Evolutionary conservation across 2,888 invertebrate species (phyloP).

Genomic region (Lepidochrysops patricia): DNA sequence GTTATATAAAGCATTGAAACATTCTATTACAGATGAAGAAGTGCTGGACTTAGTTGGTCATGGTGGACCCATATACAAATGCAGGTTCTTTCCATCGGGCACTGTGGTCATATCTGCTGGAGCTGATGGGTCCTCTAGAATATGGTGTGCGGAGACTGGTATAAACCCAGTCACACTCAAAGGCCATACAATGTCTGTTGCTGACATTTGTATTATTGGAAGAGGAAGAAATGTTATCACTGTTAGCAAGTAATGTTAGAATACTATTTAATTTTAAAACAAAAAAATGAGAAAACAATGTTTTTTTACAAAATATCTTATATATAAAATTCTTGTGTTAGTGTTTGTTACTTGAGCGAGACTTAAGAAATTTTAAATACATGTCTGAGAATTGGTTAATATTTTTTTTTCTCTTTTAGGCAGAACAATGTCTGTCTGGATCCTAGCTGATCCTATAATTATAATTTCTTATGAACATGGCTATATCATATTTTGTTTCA

Average conservation of each 20-base stretch:
- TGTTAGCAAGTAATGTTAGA: slow-evolving; percentile 70
- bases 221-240: slow-evolving; percentile 81
- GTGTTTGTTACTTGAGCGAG: too few species aligned
- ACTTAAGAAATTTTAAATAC: too few species aligned
- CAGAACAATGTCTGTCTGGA: too few species aligned
- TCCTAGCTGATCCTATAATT: too few species aligned
- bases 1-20: not conserved
- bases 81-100: slow-evolving; percentile 82
- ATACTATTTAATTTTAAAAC: too few species aligned
- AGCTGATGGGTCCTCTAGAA: slow-evolving; percentile 78
- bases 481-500: too few species aligned
- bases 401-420: too few species aligned
- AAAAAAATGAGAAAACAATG: too few species aligned
- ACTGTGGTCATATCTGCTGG: slow-evolving; percentile 79
- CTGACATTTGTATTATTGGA: slow-evolving; percentile 77
- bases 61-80: slow-evolving; percentile 78
- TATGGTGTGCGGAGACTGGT: slow-evolving; percentile 82
- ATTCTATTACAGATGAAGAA: slow-evolving; percentile 48
- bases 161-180: slow-evolving; percentile 77
- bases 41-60: slow-evolving; percentile 76
- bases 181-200: slow-evolving; percentile 79
- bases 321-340: too few species aligned
- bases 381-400: too few species aligned
- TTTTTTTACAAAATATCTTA: too few species aligned
- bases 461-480: too few species aligned